These are phyloP conservation scores for Hydriomena furcata DNA, from an alignment of 2,888 invertebrate genomes.

Conservation along the genomic window DNA sequence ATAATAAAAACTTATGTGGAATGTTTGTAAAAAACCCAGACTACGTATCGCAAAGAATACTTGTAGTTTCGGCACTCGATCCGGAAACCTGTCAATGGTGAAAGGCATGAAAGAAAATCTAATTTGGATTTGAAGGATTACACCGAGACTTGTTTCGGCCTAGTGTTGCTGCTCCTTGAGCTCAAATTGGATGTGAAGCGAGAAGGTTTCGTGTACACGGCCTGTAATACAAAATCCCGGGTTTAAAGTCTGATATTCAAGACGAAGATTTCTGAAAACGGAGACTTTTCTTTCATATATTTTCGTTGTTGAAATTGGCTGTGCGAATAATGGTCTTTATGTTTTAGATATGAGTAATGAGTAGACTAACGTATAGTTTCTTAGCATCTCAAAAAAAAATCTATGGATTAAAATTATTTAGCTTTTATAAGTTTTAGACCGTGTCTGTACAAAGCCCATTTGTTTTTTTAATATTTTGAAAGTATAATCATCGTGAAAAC, in stretches of 20 bases:
- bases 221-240: constrained; percentile 15
- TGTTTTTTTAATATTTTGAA: constrained; percentile 9
- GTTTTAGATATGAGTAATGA: background rate
- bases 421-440: too few relatives aligned
- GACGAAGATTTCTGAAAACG: constrained; percentile 11
- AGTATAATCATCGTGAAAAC: constrained; percentile 30
- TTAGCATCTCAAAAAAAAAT: background rate
- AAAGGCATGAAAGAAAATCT: constrained; percentile 79
- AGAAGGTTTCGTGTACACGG: constrained; percentile 54
- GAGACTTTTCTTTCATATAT: constrained; percentile 4
- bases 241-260: constrained; percentile 14
- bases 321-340: constrained; percentile 4
- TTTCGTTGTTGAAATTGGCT: constrained; percentile 6
- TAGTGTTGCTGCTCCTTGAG: constrained; percentile 66
- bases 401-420: background rate
- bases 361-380: background rate
- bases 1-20: constrained; percentile 58
- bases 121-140: constrained; percentile 83
- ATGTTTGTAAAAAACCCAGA: constrained; percentile 29
- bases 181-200: constrained; percentile 69
- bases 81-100: constrained; percentile 73
- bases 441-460: background rate
- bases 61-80: constrained; percentile 33
- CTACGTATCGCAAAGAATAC: constrained; percentile 39
- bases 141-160: constrained; percentile 79